Conservation (phyloP, 1,140 invertebrate genomes). For the Chymomyza costata region DNA sequence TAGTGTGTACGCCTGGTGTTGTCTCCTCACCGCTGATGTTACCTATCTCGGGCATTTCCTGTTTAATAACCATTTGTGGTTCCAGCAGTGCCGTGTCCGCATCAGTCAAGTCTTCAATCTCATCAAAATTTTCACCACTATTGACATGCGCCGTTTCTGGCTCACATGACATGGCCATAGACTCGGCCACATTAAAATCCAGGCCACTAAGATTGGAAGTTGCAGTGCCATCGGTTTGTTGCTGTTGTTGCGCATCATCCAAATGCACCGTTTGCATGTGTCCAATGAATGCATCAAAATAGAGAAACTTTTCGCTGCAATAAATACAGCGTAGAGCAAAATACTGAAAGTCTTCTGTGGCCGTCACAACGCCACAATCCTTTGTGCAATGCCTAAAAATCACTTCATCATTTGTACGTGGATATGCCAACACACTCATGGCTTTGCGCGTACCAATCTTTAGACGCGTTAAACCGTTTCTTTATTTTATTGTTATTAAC, state of each 20-base stretch:
- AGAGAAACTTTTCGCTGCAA: constrained; percentile 66
- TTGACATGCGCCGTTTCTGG: constrained; percentile 16
- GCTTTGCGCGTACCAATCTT: constrained; percentile 42
- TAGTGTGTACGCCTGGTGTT: too few relatives aligned
- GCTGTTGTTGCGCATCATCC: constrained; percentile 21
- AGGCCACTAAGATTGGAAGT: neutral
- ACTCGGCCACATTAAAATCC: constrained; percentile 19
- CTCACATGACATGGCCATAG: constrained; percentile 35
- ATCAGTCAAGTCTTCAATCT: constrained; percentile 65
- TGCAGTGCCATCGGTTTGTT: constrained; percentile 10
- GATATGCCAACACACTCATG: constrained; percentile 73
- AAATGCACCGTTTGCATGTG: constrained; percentile 68
- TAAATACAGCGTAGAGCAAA: constrained; percentile 59
- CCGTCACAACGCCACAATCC: constrained; percentile 68
- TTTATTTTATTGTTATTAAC: too few relatives aligned
- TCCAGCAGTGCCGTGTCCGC: constrained; percentile 56
- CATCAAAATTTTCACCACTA: constrained; percentile 39
- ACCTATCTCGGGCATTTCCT: constrained; percentile 53
- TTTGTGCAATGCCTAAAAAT: constrained; percentile 69
- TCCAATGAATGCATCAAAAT: constrained; percentile 69
- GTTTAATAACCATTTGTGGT: constrained; percentile 71
- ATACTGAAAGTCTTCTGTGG: constrained; percentile 70
- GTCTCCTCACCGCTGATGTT: constrained; percentile 38
- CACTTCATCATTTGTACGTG: constrained; percentile 70
- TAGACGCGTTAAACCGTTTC: too few relatives aligned